Evolutionary conservation across 2,113 vertebrate species (phyloP).

Genomic region (Hymenochirus boettgeri): DNA sequence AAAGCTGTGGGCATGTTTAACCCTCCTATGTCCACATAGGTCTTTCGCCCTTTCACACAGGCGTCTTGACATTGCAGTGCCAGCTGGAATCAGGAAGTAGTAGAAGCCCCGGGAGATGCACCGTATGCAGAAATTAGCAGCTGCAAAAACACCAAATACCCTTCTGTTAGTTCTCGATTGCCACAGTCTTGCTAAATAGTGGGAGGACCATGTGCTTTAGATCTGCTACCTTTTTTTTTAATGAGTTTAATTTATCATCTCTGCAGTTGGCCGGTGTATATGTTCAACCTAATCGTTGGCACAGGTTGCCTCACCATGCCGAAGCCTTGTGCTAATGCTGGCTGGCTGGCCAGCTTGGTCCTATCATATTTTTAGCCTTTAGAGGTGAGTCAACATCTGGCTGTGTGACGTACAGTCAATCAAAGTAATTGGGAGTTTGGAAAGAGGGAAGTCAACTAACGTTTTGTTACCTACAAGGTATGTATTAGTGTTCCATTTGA

Average conservation of each 20-base stretch:
- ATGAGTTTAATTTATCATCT: not conserved
- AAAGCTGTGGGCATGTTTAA: no score
- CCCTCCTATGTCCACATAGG: not conserved
- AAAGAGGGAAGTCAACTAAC: no score
- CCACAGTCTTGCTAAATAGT: no score
- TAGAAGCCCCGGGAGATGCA: not conserved
- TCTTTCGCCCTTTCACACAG: no score
- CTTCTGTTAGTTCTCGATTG: not conserved
- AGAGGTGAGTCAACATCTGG: conserved; percentile 82
- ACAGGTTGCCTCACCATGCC: conserved; percentile 96
- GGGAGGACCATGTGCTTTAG: no score
- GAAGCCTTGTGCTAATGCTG: conserved; percentile 85
- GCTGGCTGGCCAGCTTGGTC: conserved; percentile 86
- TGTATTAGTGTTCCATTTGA: no score
- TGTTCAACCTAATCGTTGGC: conserved; percentile 97
- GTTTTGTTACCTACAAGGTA: no score
- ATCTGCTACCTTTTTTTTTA: no score
- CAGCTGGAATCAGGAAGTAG: not conserved
- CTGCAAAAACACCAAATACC: not conserved
- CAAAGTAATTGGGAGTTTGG: no score
- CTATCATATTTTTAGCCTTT: conserved; percentile 82
- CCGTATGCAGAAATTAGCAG: not conserved
- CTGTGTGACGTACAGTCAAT: no score
- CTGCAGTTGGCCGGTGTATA: conserved; percentile 90
- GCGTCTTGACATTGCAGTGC: no score